Conservation (phyloP, 2,113 vertebrate species). For the Girardinichthys multiradiatus region DNA sequence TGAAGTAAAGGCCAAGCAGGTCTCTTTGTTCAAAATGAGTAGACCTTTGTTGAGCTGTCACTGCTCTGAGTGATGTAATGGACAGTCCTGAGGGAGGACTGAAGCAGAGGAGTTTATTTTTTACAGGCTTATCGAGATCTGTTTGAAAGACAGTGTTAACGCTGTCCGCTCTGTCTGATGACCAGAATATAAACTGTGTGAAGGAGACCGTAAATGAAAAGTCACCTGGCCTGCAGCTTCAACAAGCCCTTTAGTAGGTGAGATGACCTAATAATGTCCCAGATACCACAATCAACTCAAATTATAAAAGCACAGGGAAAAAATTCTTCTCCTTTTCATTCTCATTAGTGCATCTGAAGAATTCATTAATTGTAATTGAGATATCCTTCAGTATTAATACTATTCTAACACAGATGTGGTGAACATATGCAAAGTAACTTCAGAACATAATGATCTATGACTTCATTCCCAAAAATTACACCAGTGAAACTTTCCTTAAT, state of each 20-base stretch:
- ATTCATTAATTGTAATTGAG: conserved; percentile 15
- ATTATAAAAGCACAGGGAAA: conserved; percentile 5
- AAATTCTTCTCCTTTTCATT: background rate
- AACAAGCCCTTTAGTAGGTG: conserved; percentile 46
- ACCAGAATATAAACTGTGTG: background rate
- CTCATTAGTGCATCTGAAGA: conserved; percentile 24
- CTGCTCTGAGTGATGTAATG: conserved; percentile 36
- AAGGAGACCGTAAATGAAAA: conserved; percentile 9
- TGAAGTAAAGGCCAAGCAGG: conserved; percentile 40
- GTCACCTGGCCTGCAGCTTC: conserved; percentile 10
- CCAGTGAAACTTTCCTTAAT: background rate
- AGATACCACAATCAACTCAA: conserved; percentile 17
- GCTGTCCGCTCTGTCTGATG: conserved; percentile 1
- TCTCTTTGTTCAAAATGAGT: conserved; percentile 32
- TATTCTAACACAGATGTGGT: background rate
- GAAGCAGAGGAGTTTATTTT: background rate
- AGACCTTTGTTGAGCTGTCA: conserved; percentile 14
- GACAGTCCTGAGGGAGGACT: conserved; percentile 10
- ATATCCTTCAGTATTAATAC: conserved; percentile 12
- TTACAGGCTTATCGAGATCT: conserved; percentile 4
- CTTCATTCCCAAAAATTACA: background rate
- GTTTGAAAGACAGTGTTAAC: conserved; percentile 9
- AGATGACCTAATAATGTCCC: conserved; percentile 28
- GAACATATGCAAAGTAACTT: conserved; percentile 6
- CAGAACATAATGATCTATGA: background rate